Conservation (phyloP, 2,888 invertebrate species). For the Actias luna region DNA sequence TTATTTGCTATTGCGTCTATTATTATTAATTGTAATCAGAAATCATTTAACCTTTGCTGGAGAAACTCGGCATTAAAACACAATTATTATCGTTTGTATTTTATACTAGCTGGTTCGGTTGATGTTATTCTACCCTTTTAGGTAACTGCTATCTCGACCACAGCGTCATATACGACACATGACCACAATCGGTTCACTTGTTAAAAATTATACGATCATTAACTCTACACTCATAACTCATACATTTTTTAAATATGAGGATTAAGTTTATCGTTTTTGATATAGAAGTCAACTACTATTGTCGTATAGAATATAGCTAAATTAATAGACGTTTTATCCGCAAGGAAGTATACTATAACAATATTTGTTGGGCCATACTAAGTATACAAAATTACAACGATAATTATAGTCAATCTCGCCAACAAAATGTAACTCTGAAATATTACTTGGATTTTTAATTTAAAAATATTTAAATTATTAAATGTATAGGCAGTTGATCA, state of each 20-base stretch:
- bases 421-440: too few relatives aligned
- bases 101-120: too few relatives aligned
- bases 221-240: too few relatives aligned
- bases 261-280: not conserved
- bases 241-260: too few relatives aligned
- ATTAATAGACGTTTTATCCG: not conserved
- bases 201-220: too few relatives aligned
- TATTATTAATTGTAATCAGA: not conserved
- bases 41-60: not conserved
- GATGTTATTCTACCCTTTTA: too few relatives aligned
- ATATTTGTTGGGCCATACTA: not conserved
- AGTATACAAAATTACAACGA: not conserved
- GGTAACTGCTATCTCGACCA: too few relatives aligned
- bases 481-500: too few relatives aligned
- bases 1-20: not conserved
- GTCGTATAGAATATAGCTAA: not conserved
- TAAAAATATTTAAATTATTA: too few relatives aligned
- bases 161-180: too few relatives aligned
- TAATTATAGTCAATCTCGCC: not conserved
- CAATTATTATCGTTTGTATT: not conserved
- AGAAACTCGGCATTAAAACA: not conserved
- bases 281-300: not conserved
- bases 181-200: too few relatives aligned
- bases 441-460: too few relatives aligned
- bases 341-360: not conserved